A percentile compares a stretch with the other conserved stretches of the same genome.
phyloP scores from a whole-genome alignment of 2,113 vertebrate species.

The Pantherophis guttatus region DNA sequence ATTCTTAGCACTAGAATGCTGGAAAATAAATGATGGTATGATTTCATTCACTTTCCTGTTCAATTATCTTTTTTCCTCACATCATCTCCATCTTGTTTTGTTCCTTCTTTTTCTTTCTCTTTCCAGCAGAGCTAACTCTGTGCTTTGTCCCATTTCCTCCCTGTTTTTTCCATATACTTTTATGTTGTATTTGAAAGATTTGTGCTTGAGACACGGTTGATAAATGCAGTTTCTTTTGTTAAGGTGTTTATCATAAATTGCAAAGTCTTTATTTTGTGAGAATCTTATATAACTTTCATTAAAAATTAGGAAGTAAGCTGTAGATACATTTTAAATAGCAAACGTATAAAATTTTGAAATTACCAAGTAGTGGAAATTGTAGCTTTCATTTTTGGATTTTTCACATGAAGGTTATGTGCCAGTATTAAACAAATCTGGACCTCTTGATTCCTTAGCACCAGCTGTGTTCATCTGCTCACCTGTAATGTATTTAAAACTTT shows the following conservation, averaged over 20 bases:
- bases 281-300: background rate
- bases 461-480: background rate
- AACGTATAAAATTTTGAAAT: constrained; percentile 29
- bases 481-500: background rate
- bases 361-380: background rate
- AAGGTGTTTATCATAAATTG: background rate
- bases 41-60: background rate
- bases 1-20: background rate
- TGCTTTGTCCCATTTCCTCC: background rate
- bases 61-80: background rate
- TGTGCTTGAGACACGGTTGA: background rate
- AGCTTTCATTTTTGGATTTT: background rate
- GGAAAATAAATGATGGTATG: background rate
- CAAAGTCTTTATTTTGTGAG: background rate
- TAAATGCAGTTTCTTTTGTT: background rate
- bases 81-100: background rate
- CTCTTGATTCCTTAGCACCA: background rate
- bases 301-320: background rate
- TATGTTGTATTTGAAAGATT: background rate
- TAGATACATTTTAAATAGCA: background rate
- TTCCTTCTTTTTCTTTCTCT: background rate
- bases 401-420: background rate
- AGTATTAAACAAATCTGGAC: background rate
- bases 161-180: background rate
- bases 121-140: background rate